Conservation (phyloP, 2,797 vertebrate species). For the Zonotrichia albicollis region DNA sequence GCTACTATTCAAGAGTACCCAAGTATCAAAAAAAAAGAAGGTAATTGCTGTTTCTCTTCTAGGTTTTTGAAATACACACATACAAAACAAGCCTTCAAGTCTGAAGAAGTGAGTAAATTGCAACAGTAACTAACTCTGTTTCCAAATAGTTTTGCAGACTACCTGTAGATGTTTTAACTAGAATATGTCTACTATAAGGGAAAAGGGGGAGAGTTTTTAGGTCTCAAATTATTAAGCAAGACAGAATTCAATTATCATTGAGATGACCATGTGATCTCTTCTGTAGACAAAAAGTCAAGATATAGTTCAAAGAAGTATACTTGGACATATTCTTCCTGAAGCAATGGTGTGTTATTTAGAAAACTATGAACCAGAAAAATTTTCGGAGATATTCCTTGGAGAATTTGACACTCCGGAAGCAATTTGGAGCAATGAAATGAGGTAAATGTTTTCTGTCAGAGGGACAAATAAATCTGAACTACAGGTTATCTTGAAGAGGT, state of each 20-base stretch:
- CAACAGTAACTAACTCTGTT: neutral
- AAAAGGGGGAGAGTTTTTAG: neutral
- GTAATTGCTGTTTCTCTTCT: constrained; percentile 43
- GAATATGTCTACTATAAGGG: neutral
- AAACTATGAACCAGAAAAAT: constrained; percentile 96
- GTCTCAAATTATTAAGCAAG: neutral
- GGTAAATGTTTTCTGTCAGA: constrained; percentile 72
- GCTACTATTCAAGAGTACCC: neutral
- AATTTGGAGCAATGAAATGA: constrained; percentile 99
- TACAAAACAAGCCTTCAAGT: constrained; percentile 96
- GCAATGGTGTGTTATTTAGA: constrained; percentile 99
- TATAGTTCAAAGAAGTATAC: constrained; percentile 94
- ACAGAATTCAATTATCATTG: neutral
- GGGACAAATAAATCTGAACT: neutral
- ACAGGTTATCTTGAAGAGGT: neutral
- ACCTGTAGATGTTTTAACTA: neutral
- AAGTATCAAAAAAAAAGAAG: neutral
- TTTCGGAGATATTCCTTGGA: constrained; percentile 98
- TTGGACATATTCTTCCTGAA: constrained; percentile 94
- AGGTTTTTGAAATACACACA: constrained; percentile 98
- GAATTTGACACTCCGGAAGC: constrained; percentile 99
- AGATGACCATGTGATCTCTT: constrained; percentile 18
- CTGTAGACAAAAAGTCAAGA: constrained; percentile 92
- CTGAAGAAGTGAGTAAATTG: constrained; percentile 90
- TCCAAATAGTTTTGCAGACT: neutral